Conservation (phyloP, 2,888 invertebrate species). For the Branchellion lobata region DNA sequence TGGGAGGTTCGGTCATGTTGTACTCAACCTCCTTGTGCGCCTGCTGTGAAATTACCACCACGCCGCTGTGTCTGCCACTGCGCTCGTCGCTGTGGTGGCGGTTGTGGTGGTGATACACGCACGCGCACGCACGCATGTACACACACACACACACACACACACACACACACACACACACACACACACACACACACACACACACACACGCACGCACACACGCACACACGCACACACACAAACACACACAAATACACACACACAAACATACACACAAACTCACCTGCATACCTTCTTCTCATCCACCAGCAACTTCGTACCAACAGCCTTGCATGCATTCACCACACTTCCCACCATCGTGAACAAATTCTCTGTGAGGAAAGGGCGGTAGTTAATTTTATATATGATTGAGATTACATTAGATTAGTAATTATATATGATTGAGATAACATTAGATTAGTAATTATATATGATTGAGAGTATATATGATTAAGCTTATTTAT, state of each 20-base stretch:
- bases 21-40: constrained; percentile 30
- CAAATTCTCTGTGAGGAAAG: background rate
- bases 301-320: background rate
- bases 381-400: no score
- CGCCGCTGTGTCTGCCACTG: constrained; percentile 20
- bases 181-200: constrained; percentile 34
- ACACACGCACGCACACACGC: constrained; percentile 10
- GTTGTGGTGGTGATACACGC: no score
- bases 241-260: constrained; percentile 26
- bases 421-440: no score
- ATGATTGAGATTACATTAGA: no score
- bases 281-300: constrained; percentile 4
- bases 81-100: constrained; percentile 2
- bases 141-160: background rate
- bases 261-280: constrained; percentile 17
- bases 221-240: constrained; percentile 2
- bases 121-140: no score
- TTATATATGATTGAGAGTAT: no score
- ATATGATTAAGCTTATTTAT: no score
- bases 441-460: no score
- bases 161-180: constrained; percentile 33
- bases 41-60: constrained; percentile 28
- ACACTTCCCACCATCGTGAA: background rate
- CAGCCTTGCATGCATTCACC: background rate
- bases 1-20: constrained; percentile 13